Evolutionary conservation across 2,888 invertebrate species (phyloP).

Genomic region (Leucozona laternaria): DNA sequence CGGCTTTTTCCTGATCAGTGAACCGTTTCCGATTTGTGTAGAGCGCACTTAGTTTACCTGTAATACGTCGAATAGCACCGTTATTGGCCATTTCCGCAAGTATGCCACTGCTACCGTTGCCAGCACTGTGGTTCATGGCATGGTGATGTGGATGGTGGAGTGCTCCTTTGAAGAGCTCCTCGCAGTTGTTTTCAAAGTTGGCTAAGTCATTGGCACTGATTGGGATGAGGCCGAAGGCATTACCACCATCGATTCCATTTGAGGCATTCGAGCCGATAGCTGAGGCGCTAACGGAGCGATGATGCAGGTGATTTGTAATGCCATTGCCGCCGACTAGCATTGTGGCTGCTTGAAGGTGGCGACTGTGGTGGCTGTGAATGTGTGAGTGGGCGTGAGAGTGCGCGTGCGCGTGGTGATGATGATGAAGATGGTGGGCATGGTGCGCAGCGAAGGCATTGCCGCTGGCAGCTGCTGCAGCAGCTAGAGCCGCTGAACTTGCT

Average conservation of each 20-base stretch:
- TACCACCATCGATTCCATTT: conserved; percentile 77
- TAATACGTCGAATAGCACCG: conserved; percentile 83
- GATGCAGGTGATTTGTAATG: conserved; percentile 77
- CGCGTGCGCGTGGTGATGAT: conserved; percentile 76
- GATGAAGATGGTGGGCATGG: conserved; percentile 77
- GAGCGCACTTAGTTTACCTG: conserved; percentile 81
- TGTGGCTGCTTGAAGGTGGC: conserved; percentile 76
- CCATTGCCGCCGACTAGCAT: conserved; percentile 75
- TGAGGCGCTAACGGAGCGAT: conserved; percentile 82
- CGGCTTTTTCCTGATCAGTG: conserved; percentile 83
- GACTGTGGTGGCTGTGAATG: conserved; percentile 80
- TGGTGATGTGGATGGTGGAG: conserved; percentile 82
- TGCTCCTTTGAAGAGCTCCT: conserved; percentile 80
- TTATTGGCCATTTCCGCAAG: conserved; percentile 77
- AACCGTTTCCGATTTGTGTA: conserved; percentile 82
- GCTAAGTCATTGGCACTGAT: conserved; percentile 80
- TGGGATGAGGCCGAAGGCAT: conserved; percentile 79
- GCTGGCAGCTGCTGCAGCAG: conserved; percentile 70
- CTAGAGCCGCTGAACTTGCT: conserved; percentile 71
- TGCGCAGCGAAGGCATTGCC: conserved; percentile 73
- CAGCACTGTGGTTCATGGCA: conserved; percentile 71
- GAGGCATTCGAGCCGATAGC: conserved; percentile 78
- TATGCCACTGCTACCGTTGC: conserved; percentile 55
- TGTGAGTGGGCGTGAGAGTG: conserved; percentile 75
- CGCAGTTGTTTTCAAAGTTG: conserved; percentile 80